phyloP scores from a whole-genome alignment of 2,888 invertebrate genomes.

The Meganola albula region DNA sequence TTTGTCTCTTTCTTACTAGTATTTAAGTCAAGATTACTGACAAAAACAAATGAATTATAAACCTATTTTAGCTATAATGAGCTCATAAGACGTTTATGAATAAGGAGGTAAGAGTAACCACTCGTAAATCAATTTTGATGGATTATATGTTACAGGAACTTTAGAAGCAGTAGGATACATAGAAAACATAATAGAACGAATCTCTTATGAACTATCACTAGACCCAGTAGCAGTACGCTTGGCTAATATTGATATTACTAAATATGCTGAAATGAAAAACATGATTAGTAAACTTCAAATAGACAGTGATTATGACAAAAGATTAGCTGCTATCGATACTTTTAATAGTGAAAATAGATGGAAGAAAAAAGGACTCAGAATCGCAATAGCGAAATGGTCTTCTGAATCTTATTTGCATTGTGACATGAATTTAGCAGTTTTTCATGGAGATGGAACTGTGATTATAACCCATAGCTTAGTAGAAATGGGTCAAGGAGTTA shows the following conservation, averaged over 20 bases:
- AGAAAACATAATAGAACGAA: constrained; percentile 80
- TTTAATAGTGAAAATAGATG: constrained; percentile 83
- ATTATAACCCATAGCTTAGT: constrained; percentile 80
- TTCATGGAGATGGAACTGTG: constrained; percentile 80
- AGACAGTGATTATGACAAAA: constrained; percentile 68
- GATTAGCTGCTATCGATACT: constrained; percentile 60
- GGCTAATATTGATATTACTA: constrained; percentile 57
- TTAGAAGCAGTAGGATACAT: constrained; percentile 73
- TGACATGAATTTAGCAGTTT: constrained; percentile 78
- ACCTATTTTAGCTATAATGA: no score
- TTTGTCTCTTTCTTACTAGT: no score
- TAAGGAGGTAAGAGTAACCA: no score
- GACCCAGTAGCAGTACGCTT: constrained; percentile 77
- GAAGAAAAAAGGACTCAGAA: constrained; percentile 81
- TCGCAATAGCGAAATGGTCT: constrained; percentile 80
- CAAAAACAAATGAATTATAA: no score
- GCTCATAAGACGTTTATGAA: no score
- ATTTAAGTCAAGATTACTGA: no score
- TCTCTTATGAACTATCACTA: constrained; percentile 67
- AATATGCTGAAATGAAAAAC: constrained; percentile 40
- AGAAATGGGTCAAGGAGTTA: constrained; percentile 84
- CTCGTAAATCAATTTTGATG: no score
- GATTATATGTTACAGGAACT: constrained; percentile 57
- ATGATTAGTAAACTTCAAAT: constrained; percentile 72
- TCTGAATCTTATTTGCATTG: constrained; percentile 41